Evolutionary conservation across 2,113 vertebrate species (phyloP).

Genomic region (Bos taurus): DNA sequence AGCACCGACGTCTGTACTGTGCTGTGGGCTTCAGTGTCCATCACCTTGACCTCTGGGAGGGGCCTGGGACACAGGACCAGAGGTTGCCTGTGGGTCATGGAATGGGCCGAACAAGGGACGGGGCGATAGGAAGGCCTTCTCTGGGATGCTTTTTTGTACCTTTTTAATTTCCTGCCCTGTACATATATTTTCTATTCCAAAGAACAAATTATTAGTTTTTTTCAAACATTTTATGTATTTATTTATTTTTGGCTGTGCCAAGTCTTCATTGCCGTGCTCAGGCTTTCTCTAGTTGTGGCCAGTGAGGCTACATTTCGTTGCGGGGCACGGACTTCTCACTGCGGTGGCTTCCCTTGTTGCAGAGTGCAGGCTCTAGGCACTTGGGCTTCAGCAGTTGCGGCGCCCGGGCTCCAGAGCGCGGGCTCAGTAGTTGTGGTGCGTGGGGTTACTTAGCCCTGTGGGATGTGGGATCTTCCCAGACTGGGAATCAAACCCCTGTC

Average conservation of each 20-base stretch:
- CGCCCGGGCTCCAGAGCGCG: rapidly evolving
- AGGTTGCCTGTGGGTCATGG: too few relatives aligned
- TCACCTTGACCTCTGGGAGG: not conserved
- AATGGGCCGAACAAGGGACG: not conserved
- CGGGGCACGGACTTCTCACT: not conserved
- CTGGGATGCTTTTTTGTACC: not conserved
- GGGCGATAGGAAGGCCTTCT: not conserved
- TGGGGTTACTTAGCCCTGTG: not conserved
- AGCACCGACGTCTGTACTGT: rapidly evolving
- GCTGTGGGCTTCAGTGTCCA: not conserved
- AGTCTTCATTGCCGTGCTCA: not conserved
- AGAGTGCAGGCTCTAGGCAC: not conserved
- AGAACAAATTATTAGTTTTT: not conserved
- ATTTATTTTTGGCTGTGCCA: not conserved
- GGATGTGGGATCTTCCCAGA: not conserved
- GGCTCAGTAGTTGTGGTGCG: not conserved
- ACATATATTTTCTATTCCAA: not conserved
- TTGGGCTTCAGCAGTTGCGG: rapidly evolving
- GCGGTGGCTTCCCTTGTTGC: not conserved
- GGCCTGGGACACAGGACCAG: not conserved
- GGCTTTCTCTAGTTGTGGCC: not conserved
- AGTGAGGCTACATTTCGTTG: not conserved
- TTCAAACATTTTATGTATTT: not conserved
- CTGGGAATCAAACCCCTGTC: not conserved
- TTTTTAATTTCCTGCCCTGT: not conserved